Base-by-base conservation (phyloP, 2,888 invertebrate species). In the Euclidia mi region DNA sequence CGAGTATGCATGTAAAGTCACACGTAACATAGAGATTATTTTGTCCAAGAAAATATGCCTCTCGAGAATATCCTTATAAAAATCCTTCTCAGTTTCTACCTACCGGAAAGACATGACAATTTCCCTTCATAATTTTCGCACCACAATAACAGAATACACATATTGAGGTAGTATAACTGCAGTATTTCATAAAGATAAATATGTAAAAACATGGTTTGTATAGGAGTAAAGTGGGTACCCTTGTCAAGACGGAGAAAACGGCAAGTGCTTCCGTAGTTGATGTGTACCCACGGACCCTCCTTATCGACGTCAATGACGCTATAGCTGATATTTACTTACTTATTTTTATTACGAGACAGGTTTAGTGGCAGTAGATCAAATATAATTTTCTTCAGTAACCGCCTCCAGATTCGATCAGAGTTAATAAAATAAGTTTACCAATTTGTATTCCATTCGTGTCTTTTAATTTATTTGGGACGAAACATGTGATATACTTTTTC, bases 181-280 rank as follows among this genome's bases (percentile, higher is more conserved):
- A 15, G 45, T 57, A 53, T 55, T 56, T 34, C 31, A 34, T 40
- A 20, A n/a, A 29, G 32, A 41, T 45, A 55, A 59, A 64, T 56
- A 62, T 67, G 58, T 62, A 58, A 63, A 70, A 48, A 51, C 38
- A 56, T 46, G 51, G 56, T 70, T 64, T 68, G 52, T 66, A 71
- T 65, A 61, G 42, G n/a, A 56, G 65, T 57, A 67, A 51, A 72
- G 69, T 66, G 60, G 56, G 46, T 64, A 82, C 82, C 82, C 83
- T 82, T 80, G 79, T 85, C 81, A 82, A 68, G 68, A 62, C 56
- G 78, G 75, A 76, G 71, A 79, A 75, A 67, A 68, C 78, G 81
- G 79, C 82, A 75, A 75, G 76, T 66, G 65, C 69, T 84, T 84
- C 83, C 84, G 70, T 52, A 59, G 44, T 76, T 75, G 69, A 66